Evolutionary conservation across 1,140 invertebrate genomes (phyloP).

Genomic region (Bilobella aurantiaca): DNA sequence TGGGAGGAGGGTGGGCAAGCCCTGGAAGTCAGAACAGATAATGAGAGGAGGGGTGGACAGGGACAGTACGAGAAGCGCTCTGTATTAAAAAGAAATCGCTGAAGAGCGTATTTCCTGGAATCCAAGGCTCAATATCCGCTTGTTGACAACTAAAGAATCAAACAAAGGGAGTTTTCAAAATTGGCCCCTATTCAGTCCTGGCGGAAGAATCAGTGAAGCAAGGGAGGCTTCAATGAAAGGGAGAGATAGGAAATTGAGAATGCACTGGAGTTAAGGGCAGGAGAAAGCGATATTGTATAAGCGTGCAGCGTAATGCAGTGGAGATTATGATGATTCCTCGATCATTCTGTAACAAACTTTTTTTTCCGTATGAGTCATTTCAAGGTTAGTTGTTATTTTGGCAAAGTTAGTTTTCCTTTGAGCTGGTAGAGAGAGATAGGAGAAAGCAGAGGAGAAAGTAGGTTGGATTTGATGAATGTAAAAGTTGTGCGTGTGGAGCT

Average conservation of each 20-base stretch:
- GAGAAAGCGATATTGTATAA: no score
- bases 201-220: neutral
- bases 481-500: neutral
- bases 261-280: no score
- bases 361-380: no score
- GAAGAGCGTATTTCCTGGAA: constrained; percentile 24
- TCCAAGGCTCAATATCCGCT: constrained; percentile 18
- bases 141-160: constrained; percentile 10
- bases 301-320: no score
- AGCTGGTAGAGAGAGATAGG: neutral
- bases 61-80: neutral
- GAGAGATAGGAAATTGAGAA: neutral
- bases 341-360: no score
- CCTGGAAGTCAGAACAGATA: neutral
- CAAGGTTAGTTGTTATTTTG: no score
- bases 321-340: no score
- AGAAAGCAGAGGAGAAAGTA: neutral
- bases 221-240: neutral
- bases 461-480: neutral
- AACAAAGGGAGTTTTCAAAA: neutral
- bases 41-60: constrained; percentile 1
- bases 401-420: neutral
- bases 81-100: constrained; percentile 9
- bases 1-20: neutral
- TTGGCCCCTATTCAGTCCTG: neutral